Conservation (phyloP, 2,888 invertebrate species). For the Cyclophora punctaria region DNA sequence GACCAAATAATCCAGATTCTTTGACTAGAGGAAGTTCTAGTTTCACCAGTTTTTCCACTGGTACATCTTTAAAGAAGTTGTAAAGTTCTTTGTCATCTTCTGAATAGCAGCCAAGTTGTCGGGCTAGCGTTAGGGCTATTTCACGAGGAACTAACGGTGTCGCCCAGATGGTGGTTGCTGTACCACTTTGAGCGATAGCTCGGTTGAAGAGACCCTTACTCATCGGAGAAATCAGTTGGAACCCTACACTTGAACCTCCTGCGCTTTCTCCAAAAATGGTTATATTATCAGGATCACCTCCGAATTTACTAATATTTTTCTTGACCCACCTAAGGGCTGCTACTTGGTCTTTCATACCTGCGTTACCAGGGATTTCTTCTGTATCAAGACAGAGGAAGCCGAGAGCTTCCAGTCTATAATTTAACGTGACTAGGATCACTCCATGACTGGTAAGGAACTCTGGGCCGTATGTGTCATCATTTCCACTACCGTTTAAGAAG, state of each 20-base stretch:
- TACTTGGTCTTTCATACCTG: constrained; percentile 66
- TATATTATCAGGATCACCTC: constrained; percentile 54
- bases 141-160: constrained; percentile 62
- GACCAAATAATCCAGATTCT: constrained; percentile 10
- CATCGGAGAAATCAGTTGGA: constrained; percentile 59
- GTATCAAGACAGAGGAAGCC: constrained; percentile 57
- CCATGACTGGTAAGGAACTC: constrained; percentile 48
- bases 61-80: constrained; percentile 23
- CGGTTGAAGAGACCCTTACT: constrained; percentile 52
- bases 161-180: constrained; percentile 71
- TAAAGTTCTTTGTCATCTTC: constrained; percentile 31
- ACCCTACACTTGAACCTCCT: constrained; percentile 42
- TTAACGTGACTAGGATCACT: constrained; percentile 53
- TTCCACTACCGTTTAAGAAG: constrained; percentile 27
- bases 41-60: constrained; percentile 16
- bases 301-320: constrained; percentile 49
- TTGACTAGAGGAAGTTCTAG: constrained; percentile 12
- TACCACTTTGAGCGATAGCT: constrained; percentile 82
- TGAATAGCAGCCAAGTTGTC: constrained; percentile 38
- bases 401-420: constrained; percentile 52
- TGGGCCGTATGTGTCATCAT: constrained; percentile 47
- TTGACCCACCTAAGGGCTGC: constrained; percentile 55
- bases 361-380: constrained; percentile 58
- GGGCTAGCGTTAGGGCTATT: constrained; percentile 39
- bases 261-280: constrained; percentile 65